A percentile compares a stretch with the other conserved stretches of the same genome.
phyloP scores from a whole-genome alignment of 2,888 invertebrate genomes.

The Chrysotoxum bicinctum region DNA sequence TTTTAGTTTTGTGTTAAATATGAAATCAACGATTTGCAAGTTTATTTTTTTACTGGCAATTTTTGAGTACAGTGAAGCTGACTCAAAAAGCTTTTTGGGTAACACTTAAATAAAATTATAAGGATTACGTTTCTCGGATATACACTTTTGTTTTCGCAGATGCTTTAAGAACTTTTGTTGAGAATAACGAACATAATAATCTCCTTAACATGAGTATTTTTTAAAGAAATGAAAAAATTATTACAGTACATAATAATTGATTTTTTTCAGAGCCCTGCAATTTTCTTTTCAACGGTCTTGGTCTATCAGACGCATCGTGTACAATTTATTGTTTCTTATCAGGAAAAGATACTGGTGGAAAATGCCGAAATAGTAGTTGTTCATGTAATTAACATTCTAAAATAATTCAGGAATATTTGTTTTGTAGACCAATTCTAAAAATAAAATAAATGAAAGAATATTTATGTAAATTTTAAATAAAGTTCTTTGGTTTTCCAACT shows the following conservation, averaged over 20 bases:
- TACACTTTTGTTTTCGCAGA: slow-evolving; percentile 9
- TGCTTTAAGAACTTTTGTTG: slow-evolving; percentile 26
- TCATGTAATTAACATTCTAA: slow-evolving; percentile 4
- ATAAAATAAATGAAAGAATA: no score
- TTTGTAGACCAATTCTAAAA: neutral
- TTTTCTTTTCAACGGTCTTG: slow-evolving; percentile 31
- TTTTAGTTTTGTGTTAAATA: neutral
- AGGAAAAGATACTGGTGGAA: slow-evolving; percentile 55
- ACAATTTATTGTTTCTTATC: slow-evolving; percentile 47
- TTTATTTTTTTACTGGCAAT: slow-evolving; percentile 2
- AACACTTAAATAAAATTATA: neutral
- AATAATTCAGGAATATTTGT: neutral
- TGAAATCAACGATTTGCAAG: neutral
- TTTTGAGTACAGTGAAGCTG: neutral
- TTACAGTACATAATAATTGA: neutral
- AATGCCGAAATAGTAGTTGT: slow-evolving; percentile 8
- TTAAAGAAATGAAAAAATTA: neutral
- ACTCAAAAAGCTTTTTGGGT: slow-evolving; percentile 27
- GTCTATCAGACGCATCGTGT: slow-evolving; percentile 53
- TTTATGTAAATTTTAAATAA: no score
- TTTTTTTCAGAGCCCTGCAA: slow-evolving; percentile 49
- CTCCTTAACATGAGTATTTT: slow-evolving; percentile 36
- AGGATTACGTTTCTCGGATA: neutral
- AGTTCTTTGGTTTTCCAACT: no score
- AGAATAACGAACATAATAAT: slow-evolving; percentile 29